Evolutionary conservation across 2,113 vertebrate genomes (phyloP).

Genomic region (Pionites leucogaster): DNA sequence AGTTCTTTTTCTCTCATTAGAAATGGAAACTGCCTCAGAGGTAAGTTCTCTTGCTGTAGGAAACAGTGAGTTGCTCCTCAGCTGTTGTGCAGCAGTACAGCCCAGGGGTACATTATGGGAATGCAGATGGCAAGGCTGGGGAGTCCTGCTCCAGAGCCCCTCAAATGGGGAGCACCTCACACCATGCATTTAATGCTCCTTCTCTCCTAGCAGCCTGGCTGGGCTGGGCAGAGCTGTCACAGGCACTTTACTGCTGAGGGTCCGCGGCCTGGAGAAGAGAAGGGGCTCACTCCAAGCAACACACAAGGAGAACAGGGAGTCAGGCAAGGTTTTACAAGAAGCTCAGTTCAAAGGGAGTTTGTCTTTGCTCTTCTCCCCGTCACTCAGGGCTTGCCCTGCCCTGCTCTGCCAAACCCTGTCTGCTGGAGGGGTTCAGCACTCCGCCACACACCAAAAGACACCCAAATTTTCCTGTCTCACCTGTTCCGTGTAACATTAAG

Average conservation of each 20-base stretch:
- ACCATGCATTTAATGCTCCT: background rate
- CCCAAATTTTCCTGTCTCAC: constrained; percentile 61
- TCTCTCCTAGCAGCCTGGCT: background rate
- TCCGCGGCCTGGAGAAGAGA: background rate
- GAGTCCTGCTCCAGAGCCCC: background rate
- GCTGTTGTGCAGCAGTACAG: background rate
- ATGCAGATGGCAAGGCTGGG: background rate
- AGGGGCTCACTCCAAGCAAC: background rate
- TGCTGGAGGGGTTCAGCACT: background rate
- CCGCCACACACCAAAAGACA: background rate
- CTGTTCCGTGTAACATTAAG: constrained; percentile 81
- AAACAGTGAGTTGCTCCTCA: background rate
- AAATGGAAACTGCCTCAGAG: background rate
- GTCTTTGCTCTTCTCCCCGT: background rate
- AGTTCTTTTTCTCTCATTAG: background rate
- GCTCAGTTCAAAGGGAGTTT: background rate
- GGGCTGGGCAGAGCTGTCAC: background rate
- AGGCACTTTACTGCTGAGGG: background rate
- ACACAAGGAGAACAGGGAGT: background rate
- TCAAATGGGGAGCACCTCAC: background rate
- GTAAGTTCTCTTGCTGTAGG: background rate
- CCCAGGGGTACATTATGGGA: background rate
- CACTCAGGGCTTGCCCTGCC: background rate
- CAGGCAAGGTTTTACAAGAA: background rate
- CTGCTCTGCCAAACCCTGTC: background rate